A percentile compares a stretch with the other conserved stretches of the same genome.
Conservation (phyloP, 1,140 invertebrate genomes). For the Belonocnema kinseyi region DNA sequence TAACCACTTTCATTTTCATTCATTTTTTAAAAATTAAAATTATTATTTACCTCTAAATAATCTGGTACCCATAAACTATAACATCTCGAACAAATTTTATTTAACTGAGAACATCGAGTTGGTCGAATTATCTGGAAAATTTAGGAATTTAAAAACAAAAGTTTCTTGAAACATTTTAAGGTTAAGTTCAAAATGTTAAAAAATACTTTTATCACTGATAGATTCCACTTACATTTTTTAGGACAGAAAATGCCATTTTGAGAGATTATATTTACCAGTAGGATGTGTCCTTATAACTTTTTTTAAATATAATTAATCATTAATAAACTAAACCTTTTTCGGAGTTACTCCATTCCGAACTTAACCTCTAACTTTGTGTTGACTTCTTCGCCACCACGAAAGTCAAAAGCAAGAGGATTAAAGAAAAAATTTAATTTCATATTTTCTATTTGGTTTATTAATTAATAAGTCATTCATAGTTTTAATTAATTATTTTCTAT, state of each 20-base stretch:
- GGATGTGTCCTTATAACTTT: too few species aligned
- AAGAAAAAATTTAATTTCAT: too few species aligned
- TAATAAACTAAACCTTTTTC: too few species aligned
- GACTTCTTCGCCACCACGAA: constrained; percentile 43
- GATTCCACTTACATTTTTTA: neutral
- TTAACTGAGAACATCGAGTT: neutral
- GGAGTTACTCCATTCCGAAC: too few species aligned
- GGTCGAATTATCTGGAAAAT: neutral
- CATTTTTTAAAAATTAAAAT: constrained; percentile 31
- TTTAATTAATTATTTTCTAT: too few species aligned
- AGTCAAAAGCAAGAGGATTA: too few species aligned
- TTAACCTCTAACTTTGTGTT: constrained; percentile 43
- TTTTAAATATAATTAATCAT: too few species aligned
- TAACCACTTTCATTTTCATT: constrained; percentile 19
- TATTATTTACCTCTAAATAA: constrained; percentile 75
- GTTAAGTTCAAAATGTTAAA: constrained; percentile 18
- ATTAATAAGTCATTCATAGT: too few species aligned
- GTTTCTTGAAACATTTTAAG: too few species aligned
- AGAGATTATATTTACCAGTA: neutral
- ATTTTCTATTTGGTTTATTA: too few species aligned
- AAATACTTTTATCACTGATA: too few species aligned
- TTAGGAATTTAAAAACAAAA: neutral
- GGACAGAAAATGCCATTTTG: constrained; percentile 5
- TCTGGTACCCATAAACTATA: constrained; percentile 76
- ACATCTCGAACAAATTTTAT: constrained; percentile 39